Base-by-base conservation (phyloP, 2,113 vertebrate species). In the Ploceus nigricollis region DNA sequence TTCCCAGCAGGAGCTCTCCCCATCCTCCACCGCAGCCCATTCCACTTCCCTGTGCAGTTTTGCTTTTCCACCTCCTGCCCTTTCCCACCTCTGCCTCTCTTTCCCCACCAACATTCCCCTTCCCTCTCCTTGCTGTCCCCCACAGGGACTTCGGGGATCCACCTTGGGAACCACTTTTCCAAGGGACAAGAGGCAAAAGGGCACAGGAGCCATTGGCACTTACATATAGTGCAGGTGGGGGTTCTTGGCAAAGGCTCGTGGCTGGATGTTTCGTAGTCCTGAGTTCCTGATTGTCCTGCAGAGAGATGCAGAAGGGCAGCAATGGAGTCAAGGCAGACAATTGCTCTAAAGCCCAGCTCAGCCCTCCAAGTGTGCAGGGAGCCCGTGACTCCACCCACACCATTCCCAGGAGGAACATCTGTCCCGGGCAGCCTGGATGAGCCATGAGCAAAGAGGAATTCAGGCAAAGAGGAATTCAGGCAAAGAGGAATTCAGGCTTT, bases 261-360 rank as follows among this genome's bases (percentile, higher is more conserved):
- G 96, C 96, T 99, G 99, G 97, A 99, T 99, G 90, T 97, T 98
- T 96, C 97, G 98, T 91, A 99, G 98, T 97, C 99, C 99, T 97
- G 99, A 99, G 98, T 99, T 99, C 97, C 98, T 99, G 98, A 99
- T 99, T 88, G 99, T 99, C 98, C 99, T 99, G 98, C 24, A 96
- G 97, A 82, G 95, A 92, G n/a, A 97, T 11, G 13, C 39, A 87
- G 65, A 94, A 77, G 53, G 60, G 78, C 64, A 86, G 83, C 6
- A 1, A 82, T 87, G 87, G 37, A 72, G 68, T 39, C 75, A 77
- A 44, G 56, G 63, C 9, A 20, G 27, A 80, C 2, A 8, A 33
- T 4, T 13, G 24, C 37, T 28, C 35, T 13, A 22, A 60, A 90
- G 11, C 20, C 48, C 39, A 0, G 1, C 54, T 79, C 37, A 42